These are phyloP conservation scores for Mythimna albipuncta DNA, from an alignment of 2,888 invertebrate genomes.

Conservation along the genomic window DNA sequence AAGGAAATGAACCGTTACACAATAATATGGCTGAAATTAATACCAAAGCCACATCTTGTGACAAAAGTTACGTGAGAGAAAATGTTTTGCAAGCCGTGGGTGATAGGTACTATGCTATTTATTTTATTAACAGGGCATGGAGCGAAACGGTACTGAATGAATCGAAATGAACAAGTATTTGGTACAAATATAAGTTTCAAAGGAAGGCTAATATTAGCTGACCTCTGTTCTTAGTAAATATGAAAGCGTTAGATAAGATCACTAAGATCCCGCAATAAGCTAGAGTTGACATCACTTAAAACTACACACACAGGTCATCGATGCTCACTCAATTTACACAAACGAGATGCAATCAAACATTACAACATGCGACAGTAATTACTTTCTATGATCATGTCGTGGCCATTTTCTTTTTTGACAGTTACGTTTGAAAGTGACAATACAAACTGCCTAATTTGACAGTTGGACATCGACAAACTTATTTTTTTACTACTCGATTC, in stretches of 20 bases:
- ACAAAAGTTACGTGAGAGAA: slow-evolving; percentile 49
- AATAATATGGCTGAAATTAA: slow-evolving; percentile 54
- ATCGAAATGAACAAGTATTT: neutral
- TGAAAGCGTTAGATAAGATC: slow-evolving; percentile 21
- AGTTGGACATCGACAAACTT: slow-evolving; percentile 21
- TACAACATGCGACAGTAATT: slow-evolving; percentile 54
- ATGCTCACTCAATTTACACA: slow-evolving; percentile 43
- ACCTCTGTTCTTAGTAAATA: slow-evolving; percentile 15
- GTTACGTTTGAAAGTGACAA: slow-evolving; percentile 74
- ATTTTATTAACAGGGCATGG: slow-evolving; percentile 11
- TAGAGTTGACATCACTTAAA: slow-evolving; percentile 10
- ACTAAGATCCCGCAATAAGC: neutral
- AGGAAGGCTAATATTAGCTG: neutral
- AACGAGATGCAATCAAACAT: slow-evolving; percentile 26
- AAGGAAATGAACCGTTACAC: slow-evolving; percentile 54
- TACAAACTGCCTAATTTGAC: slow-evolving; percentile 53
- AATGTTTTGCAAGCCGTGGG: slow-evolving; percentile 33
- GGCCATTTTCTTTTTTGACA: slow-evolving; percentile 71
- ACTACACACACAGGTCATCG: slow-evolving; percentile 16
- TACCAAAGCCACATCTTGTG: slow-evolving; percentile 57
- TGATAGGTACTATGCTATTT: slow-evolving; percentile 15
- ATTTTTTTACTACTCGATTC: slow-evolving; percentile 20
- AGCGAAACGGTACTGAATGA: neutral
- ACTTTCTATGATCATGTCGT: slow-evolving; percentile 70
- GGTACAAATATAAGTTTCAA: neutral